Percentiles rank a stretch among this genome's conserved stretches.
Conservation (phyloP, 1,140 invertebrate species). For the Lepidurus apus region DNA sequence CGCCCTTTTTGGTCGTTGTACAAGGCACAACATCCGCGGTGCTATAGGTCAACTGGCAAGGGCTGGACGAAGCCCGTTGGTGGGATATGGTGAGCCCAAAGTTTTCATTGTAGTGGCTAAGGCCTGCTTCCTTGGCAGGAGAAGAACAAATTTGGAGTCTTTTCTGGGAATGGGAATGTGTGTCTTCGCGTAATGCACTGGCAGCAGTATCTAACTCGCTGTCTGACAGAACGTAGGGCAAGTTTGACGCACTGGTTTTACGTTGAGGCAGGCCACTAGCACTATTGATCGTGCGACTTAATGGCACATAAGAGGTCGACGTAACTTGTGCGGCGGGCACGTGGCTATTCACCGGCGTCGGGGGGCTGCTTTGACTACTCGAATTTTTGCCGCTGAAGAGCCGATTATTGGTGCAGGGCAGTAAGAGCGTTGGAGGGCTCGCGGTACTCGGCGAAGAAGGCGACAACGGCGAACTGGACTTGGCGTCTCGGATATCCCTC, state of each 20-base stretch:
- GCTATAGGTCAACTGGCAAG: conserved; percentile 56
- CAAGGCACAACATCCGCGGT: background rate
- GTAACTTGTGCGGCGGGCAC: conserved; percentile 35
- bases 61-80: conserved; percentile 70
- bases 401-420: conserved; percentile 36
- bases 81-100: conserved; percentile 52
- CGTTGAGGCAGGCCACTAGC: conserved; percentile 42
- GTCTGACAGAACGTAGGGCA: conserved; percentile 39
- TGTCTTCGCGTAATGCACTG: background rate
- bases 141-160: background rate
- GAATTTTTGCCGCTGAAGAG: conserved; percentile 43
- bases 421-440: conserved; percentile 31
- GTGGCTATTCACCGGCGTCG: conserved; percentile 35
- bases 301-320: conserved; percentile 23
- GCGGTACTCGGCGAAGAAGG: conserved; percentile 36
- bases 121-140: conserved; percentile 40
- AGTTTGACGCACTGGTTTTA: conserved; percentile 51
- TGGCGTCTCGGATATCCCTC: conserved; percentile 43
- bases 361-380: conserved; percentile 47
- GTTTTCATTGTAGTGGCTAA: conserved; percentile 38
- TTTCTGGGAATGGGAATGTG: conserved; percentile 21
- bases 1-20: background rate
- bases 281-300: conserved; percentile 24
- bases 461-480: conserved; percentile 40
- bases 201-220: conserved; percentile 22